Conservation (phyloP, 2,888 invertebrate genomes). For the Amphipyra berbera region DNA sequence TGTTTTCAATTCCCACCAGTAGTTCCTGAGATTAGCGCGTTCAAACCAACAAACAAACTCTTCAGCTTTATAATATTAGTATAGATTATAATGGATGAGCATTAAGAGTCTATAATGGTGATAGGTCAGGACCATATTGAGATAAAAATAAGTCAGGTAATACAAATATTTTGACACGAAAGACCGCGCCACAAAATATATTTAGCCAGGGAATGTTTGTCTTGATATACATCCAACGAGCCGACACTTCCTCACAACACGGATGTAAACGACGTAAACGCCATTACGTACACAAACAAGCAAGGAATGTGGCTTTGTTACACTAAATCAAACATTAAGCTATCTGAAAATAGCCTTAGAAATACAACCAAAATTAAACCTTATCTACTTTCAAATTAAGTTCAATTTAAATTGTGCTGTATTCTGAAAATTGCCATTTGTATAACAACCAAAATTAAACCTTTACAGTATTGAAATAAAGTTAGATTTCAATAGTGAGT, state of each 20-base stretch:
- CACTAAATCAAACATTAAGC: slow-evolving; percentile 36
- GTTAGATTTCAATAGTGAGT: slow-evolving; percentile 13
- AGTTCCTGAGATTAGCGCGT: no score
- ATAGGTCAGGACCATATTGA: no score
- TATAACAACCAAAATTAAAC: neutral
- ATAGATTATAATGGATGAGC: no score
- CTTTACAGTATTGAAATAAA: neutral
- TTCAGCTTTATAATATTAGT: no score
- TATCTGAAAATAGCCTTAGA: slow-evolving; percentile 28
- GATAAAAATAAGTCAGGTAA: no score
- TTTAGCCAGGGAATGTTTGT: slow-evolving; percentile 23
- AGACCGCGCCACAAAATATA: neutral
- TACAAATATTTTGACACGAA: neutral
- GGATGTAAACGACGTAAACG: slow-evolving; percentile 33
- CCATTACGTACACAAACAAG: slow-evolving; percentile 35
- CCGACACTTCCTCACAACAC: slow-evolving; percentile 23
- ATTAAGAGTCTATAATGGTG: no score
- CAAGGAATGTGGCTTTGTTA: slow-evolving; percentile 37
- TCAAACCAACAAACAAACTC: no score
- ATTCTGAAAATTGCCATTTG: slow-evolving; percentile 26
- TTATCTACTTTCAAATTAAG: fast-evolving
- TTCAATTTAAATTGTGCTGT: neutral
- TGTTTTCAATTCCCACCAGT: no score
- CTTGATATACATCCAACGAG: slow-evolving; percentile 23
- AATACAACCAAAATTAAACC: slow-evolving; percentile 2